phyloP scores from a whole-genome alignment of 2,888 invertebrate species.

The Rotaria sp. region DNA sequence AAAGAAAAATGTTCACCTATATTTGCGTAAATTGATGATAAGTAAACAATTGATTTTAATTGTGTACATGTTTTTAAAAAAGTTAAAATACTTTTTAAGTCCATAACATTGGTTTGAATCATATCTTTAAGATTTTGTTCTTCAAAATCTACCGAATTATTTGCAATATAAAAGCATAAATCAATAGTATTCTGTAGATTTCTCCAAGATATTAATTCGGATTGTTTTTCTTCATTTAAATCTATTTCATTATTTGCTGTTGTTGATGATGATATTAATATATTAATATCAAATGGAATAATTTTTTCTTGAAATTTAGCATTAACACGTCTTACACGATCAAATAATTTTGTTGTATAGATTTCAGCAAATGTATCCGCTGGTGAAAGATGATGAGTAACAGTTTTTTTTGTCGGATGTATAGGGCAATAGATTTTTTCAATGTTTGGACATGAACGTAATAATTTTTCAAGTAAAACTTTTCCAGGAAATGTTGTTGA shows the following conservation, averaged over 20 bases:
- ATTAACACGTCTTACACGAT: constrained; percentile 37
- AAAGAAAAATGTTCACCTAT: constrained; percentile 58
- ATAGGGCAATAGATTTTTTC: constrained; percentile 70
- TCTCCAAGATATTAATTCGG: background rate
- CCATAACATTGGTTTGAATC: constrained; percentile 79
- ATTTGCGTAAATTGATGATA: constrained; percentile 80
- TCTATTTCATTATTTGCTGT: constrained; percentile 45
- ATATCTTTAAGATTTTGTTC: constrained; percentile 61
- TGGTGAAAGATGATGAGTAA: constrained; percentile 56
- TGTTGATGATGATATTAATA: background rate
- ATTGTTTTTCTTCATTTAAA: background rate
- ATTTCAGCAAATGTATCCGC: constrained; percentile 64
- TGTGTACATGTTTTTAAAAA: constrained; percentile 61
- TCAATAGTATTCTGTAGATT: background rate
- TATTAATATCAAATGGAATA: constrained; percentile 63
- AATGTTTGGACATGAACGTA: constrained; percentile 71
- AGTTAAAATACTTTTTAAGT: constrained; percentile 71
- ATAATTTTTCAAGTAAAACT: constrained; percentile 75
- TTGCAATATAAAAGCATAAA: constrained; percentile 6
- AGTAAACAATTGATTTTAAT: constrained; percentile 65
- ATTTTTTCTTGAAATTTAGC: constrained; percentile 58
- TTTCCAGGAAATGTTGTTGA: constrained; percentile 86
- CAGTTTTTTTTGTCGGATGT: constrained; percentile 61
- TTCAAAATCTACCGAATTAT: constrained; percentile 4
- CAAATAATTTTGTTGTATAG: constrained; percentile 51